phyloP scores from a whole-genome alignment of 2,888 invertebrate genomes.

The Rhamphomyia laevipes region DNA sequence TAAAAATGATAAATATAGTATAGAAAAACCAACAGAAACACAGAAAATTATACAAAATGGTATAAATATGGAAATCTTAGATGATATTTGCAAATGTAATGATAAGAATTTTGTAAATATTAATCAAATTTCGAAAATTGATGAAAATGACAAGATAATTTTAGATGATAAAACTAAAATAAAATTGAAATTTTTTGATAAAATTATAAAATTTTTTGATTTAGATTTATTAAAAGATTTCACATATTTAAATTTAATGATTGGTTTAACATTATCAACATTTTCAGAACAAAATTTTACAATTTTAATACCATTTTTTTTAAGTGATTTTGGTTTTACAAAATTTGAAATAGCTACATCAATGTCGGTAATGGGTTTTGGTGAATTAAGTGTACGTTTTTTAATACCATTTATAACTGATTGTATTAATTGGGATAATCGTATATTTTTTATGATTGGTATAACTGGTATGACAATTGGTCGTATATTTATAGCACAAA shows the following conservation, averaged over 20 bases:
- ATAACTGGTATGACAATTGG: slow-evolving; percentile 54
- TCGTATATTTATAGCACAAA: slow-evolving; percentile 46
- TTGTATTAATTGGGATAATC: slow-evolving; percentile 57
- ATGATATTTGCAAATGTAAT: no score
- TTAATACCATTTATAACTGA: slow-evolving; percentile 56
- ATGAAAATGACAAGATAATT: no score
- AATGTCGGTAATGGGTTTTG: slow-evolving; percentile 55
- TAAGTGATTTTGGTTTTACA: slow-evolving; percentile 52
- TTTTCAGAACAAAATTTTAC: slow-evolving; percentile 64
- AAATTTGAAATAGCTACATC: slow-evolving; percentile 47
- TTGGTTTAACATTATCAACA: slow-evolving; percentile 58
- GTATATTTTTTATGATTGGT: slow-evolving; percentile 57
- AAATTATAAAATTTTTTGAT: slow-evolving; percentile 54
- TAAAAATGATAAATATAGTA: no score
- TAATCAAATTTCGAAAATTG: no score
- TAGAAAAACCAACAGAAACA: no score
- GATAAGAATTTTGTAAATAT: no score
- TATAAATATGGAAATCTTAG: no score
- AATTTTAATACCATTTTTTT: slow-evolving; percentile 57
- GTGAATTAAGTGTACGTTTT: slow-evolving; percentile 54
- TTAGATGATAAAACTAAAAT: no score
- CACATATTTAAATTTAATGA: slow-evolving; percentile 55
- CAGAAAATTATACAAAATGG: no score
- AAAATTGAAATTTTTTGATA: slow-evolving; percentile 35
- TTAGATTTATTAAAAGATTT: slow-evolving; percentile 56